Evolutionary conservation across 1,140 invertebrate genomes (phyloP).

Genomic region (Drosophila carrolli): DNA sequence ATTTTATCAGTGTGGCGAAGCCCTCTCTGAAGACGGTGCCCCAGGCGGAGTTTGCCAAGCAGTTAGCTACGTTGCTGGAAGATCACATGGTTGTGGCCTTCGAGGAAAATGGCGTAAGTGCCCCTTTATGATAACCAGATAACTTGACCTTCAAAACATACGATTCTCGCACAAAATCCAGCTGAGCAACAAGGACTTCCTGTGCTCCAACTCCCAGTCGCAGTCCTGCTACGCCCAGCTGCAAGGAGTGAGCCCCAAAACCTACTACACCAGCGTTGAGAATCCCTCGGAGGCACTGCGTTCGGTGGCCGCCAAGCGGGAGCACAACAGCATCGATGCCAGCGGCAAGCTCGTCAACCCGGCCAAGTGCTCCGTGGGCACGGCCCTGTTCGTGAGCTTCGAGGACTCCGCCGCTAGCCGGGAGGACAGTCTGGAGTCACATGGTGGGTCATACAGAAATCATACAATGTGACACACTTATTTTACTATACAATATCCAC

Average conservation of each 20-base stretch:
- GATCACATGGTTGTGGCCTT: constrained; percentile 81
- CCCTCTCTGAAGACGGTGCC: constrained; percentile 66
- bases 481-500: not conserved
- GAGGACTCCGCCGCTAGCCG: constrained; percentile 83
- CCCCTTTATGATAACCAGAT: not conserved
- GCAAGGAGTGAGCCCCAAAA: constrained; percentile 67
- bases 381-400: constrained; percentile 81
- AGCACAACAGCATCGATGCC: constrained; percentile 66
- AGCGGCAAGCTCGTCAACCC: constrained; percentile 59
- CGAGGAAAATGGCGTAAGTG: constrained; percentile 79
- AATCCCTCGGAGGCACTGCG: constrained; percentile 73
- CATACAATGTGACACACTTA: constrained; percentile 7
- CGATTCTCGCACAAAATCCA: constrained; percentile 5
- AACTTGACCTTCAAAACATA: not conserved
- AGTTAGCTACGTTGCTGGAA: constrained; percentile 55
- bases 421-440: constrained; percentile 83
- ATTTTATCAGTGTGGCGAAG: constrained; percentile 41
- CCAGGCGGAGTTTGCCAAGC: constrained; percentile 61
- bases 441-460: constrained; percentile 78
- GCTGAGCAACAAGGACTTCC: constrained; percentile 72
- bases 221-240: constrained; percentile 76
- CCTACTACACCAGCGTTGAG: constrained; percentile 76
- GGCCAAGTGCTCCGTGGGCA: constrained; percentile 63
- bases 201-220: constrained; percentile 58
- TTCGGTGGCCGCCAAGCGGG: constrained; percentile 46